These are phyloP conservation scores for Aplysina aerophoba DNA, from an alignment of 37 sponge, comb jelly and placozoan genomes.

Conservation along the genomic window DNA sequence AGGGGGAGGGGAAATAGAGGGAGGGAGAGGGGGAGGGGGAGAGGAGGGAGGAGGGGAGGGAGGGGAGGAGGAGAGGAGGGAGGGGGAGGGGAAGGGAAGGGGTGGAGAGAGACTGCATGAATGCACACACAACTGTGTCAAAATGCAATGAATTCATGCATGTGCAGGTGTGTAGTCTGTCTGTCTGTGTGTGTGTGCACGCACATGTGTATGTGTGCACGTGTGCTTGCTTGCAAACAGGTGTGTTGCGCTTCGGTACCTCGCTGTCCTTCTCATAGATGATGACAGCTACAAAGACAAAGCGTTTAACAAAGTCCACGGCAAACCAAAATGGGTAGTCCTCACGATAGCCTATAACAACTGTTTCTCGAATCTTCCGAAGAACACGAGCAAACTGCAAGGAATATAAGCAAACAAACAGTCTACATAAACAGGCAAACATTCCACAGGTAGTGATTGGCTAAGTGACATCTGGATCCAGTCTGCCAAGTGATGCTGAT, in stretches of 20 bases:
- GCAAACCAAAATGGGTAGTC: slow-evolving; percentile 22
- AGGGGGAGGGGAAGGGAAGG: too few relatives aligned
- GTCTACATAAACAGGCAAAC: too few relatives aligned
- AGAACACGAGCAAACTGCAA: neutral
- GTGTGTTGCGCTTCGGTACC: slow-evolving; percentile 8
- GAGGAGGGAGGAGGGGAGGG: too few relatives aligned
- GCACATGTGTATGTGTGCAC: slow-evolving; percentile 12
- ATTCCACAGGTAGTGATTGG: too few relatives aligned
- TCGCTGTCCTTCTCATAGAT: slow-evolving; percentile 21
- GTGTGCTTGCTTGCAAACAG: neutral
- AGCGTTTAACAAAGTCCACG: neutral
- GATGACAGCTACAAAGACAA: slow-evolving; percentile 8
- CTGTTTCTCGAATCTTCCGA: slow-evolving; percentile 4
- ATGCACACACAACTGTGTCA: too few relatives aligned
- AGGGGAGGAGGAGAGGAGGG: too few relatives aligned
- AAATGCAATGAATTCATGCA: neutral
- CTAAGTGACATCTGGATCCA: too few relatives aligned
- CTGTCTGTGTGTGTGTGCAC: slow-evolving; percentile 26
- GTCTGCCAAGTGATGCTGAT: too few relatives aligned
- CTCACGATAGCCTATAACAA: neutral
- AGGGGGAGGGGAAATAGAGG: too few relatives aligned
- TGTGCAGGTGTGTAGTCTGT: slow-evolving; percentile 5
- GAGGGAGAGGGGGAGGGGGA: too few relatives aligned
- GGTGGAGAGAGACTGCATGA: too few relatives aligned
- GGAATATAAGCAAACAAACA: too few relatives aligned